Conservation (phyloP, 2,797 vertebrate genomes). For the Micromesistius poutassou region DNA sequence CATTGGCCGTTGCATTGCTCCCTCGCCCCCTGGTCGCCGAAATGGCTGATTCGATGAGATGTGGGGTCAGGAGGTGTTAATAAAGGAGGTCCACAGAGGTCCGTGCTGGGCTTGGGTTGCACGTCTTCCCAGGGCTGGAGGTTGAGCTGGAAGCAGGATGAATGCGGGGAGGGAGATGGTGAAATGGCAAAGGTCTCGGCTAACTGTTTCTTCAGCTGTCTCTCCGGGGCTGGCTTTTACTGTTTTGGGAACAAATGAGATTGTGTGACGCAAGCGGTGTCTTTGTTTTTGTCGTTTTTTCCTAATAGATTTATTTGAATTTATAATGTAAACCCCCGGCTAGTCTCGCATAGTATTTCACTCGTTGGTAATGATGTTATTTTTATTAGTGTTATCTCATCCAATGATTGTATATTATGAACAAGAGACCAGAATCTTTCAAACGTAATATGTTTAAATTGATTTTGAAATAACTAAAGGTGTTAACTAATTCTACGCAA, state of each 20-base stretch:
- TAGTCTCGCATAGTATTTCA: background rate
- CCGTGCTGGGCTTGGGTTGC: conserved; percentile 13
- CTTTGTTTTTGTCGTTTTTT: conserved; percentile 50
- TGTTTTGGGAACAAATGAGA: conserved; percentile 33
- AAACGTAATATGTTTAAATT: background rate
- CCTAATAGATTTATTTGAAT: conserved; percentile 18
- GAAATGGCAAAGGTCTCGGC: conserved; percentile 59
- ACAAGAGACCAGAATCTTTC: background rate
- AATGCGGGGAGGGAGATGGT: conserved; percentile 47
- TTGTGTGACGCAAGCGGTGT: conserved; percentile 21
- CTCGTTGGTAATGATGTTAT: background rate
- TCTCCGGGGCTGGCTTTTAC: conserved; percentile 6
- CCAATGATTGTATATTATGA: background rate
- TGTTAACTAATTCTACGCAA: background rate
- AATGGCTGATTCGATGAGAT: conserved; percentile 61
- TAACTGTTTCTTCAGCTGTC: conserved; percentile 71
- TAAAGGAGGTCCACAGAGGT: conserved; percentile 28
- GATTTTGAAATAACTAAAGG: no score
- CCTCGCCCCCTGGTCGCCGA: conserved; percentile 50
- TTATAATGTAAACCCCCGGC: background rate
- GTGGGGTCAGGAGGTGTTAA: conserved; percentile 31
- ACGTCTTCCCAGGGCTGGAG: background rate
- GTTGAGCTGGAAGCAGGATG: background rate
- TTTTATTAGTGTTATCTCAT: background rate
- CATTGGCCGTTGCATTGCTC: conserved; percentile 52